phyloP scores from a whole-genome alignment of 2,113 vertebrate genomes.

The Brachypodius melanocephalos region DNA sequence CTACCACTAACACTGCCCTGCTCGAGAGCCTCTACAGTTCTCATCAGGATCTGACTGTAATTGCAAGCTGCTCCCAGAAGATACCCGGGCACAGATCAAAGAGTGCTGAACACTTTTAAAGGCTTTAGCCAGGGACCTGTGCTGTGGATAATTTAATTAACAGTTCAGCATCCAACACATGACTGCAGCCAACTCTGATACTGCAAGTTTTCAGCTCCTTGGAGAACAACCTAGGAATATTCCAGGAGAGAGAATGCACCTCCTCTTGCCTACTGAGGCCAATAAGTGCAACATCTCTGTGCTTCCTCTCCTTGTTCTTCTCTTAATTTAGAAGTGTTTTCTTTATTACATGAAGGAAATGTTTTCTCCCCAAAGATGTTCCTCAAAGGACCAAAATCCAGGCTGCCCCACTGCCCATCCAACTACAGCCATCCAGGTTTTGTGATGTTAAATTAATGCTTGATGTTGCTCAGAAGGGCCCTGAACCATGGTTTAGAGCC shows the following conservation, averaged over 20 bases:
- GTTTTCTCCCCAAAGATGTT: background rate
- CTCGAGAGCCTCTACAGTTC: background rate
- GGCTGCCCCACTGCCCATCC: background rate
- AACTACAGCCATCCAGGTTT: background rate
- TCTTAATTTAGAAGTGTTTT: background rate
- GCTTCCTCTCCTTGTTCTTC: background rate
- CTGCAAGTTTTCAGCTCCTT: background rate
- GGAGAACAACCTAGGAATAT: background rate
- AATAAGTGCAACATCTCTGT: background rate
- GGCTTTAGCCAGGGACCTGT: constrained; percentile 27
- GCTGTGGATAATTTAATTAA: constrained; percentile 75
- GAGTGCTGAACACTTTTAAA: constrained; percentile 24
- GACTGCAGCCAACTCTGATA: constrained; percentile 14
- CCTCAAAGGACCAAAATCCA: background rate
- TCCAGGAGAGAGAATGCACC: background rate
- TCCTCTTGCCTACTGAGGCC: background rate
- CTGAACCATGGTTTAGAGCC: background rate
- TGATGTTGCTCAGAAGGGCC: background rate
- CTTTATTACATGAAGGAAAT: background rate
- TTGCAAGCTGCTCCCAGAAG: constrained; percentile 48
- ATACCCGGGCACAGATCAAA: constrained; percentile 32
- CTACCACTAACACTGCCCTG: background rate
- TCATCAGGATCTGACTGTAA: background rate
- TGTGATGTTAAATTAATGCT: background rate
- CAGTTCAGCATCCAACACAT: constrained; percentile 35